These are phyloP conservation scores for Equus przewalskii DNA, from an alignment of 2,113 vertebrate species.

Conservation along the genomic window DNA sequence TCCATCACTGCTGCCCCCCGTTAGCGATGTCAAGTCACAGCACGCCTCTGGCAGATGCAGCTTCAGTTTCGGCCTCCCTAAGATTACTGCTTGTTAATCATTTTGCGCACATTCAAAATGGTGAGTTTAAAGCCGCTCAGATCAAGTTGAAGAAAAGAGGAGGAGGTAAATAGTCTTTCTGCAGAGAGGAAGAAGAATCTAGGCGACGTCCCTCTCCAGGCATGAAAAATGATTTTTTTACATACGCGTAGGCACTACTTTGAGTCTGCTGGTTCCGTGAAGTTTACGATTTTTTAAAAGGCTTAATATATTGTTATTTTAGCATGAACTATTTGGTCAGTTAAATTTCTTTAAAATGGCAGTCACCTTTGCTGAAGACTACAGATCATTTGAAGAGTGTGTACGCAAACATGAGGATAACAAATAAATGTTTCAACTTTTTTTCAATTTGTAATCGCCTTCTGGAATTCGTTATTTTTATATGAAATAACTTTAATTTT, in stretches of 20 bases:
- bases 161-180: neutral
- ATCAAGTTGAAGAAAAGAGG: slow-evolving; percentile 8
- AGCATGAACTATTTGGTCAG: neutral
- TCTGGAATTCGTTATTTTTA: slow-evolving; percentile 43
- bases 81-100: neutral
- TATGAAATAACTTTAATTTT: slow-evolving; percentile 2
- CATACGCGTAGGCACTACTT: neutral
- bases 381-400: slow-evolving; percentile 35
- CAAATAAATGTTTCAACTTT: slow-evolving; percentile 43
- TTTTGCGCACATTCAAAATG: slow-evolving; percentile 77
- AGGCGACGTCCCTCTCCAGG: neutral
- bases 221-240: neutral
- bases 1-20: neutral
- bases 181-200: neutral
- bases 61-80: neutral
- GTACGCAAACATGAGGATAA: slow-evolving; percentile 29
- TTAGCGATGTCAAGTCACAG: neutral
- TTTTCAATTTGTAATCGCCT: neutral
- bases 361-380: slow-evolving; percentile 63
- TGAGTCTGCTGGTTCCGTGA: neutral
- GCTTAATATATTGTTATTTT: neutral
- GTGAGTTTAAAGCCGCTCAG: slow-evolving; percentile 62
- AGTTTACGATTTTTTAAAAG: neutral
- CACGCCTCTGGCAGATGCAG: neutral
- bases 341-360: slow-evolving; percentile 60